A percentile compares a stretch with the other conserved stretches of the same genome.
Evolutionary conservation across 2,113 vertebrate genomes (phyloP).

Genomic region (Ailurus styani): DNA sequence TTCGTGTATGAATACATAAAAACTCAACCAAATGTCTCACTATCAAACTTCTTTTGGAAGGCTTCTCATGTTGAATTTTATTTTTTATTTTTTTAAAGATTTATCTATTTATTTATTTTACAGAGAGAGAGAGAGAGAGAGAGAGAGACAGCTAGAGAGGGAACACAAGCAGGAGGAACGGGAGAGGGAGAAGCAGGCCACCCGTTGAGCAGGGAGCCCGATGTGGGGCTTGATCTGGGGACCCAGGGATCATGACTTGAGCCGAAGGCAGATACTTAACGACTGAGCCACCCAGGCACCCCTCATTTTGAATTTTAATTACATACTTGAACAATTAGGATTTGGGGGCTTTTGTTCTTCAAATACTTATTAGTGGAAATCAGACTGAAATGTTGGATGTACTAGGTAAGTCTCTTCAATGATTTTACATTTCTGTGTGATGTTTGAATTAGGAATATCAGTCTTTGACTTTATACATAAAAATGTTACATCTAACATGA

Average conservation of each 20-base stretch:
- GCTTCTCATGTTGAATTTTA: constrained; percentile 29
- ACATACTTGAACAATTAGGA: not conserved
- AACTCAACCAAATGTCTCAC: not conserved
- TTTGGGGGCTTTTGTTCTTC: not conserved
- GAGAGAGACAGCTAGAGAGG: too few relatives aligned
- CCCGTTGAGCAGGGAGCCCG: too few relatives aligned
- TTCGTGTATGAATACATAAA: not conserved
- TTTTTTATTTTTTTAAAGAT: too few relatives aligned
- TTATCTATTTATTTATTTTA: too few relatives aligned
- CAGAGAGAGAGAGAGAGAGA: too few relatives aligned
- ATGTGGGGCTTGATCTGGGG: too few relatives aligned
- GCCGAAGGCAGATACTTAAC: too few relatives aligned
- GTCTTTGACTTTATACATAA: not conserved
- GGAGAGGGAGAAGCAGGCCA: too few relatives aligned
- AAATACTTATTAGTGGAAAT: constrained; percentile 2
- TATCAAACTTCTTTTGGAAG: constrained; percentile 9
- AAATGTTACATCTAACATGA: not conserved
- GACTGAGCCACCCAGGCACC: too few relatives aligned
- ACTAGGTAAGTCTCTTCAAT: not conserved
- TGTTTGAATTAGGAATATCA: constrained; percentile 17
- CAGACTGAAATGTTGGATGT: not conserved
- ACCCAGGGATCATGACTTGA: too few relatives aligned
- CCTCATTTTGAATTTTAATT: constrained; percentile 39
- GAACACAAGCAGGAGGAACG: too few relatives aligned
- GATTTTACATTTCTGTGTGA: not conserved